Conservation (phyloP, 2,797 vertebrate genomes). For the Crenichthys baileyi region DNA sequence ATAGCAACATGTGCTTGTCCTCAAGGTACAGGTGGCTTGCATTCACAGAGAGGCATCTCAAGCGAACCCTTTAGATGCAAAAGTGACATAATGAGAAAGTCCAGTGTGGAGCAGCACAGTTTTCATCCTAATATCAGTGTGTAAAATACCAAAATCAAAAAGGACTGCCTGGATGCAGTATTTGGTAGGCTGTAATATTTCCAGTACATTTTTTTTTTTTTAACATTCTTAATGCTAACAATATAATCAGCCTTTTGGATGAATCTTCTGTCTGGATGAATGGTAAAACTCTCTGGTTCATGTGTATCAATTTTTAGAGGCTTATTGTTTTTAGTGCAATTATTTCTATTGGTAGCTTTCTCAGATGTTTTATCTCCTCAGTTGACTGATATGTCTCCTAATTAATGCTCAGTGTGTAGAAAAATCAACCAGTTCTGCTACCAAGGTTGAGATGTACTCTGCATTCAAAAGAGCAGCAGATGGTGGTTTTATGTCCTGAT, state of each 20-base stretch:
- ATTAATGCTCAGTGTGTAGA: background rate
- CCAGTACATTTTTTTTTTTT: too few species aligned
- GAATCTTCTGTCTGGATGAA: background rate
- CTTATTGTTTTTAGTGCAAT: background rate
- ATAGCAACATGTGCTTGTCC: background rate
- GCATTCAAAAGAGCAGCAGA: conserved; percentile 32
- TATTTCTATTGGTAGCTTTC: background rate
- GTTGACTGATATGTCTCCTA: background rate
- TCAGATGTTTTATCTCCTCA: background rate
- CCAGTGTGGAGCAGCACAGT: too few species aligned
- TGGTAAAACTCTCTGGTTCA: background rate
- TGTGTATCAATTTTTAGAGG: background rate
- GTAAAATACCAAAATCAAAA: too few species aligned
- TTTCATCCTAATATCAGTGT: too few species aligned
- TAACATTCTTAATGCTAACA: too few species aligned
- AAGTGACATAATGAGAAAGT: too few species aligned
- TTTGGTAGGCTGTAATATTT: too few species aligned
- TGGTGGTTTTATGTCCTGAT: conserved; percentile 55
- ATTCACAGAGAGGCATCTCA: too few species aligned
- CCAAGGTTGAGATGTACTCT: background rate
- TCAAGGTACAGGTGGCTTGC: too few species aligned
- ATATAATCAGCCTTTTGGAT: too few species aligned
- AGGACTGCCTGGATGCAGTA: too few species aligned
- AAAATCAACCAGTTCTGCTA: background rate
- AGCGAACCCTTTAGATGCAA: too few species aligned